Base-by-base conservation (phyloP, 35 echinoderm and acorn worm genomes). In the Heliocidaris erythrogramma region DNA sequence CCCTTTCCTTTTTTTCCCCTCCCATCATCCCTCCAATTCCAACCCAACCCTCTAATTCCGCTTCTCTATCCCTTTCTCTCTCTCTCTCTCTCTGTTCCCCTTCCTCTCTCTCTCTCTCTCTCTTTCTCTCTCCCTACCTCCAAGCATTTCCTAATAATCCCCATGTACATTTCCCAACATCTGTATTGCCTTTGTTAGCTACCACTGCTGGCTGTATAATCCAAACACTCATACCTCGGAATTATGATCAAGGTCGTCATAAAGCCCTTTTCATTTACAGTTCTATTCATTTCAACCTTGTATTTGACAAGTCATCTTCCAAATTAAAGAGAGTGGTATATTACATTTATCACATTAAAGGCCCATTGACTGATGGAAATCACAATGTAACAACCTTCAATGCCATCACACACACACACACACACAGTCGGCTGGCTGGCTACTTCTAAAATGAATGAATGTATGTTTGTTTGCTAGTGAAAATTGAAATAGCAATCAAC, bases 151-250 rank as follows among this genome's bases (percentile, higher is more conserved):
- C 65, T 78, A 78, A 78, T 78, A 78, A 78, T 78, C 18, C 18
- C 65, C 27, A 78, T 24, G 27, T 78, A 78, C n/a, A 78, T 78
- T 78, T 78, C 65, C 18, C 21, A 69, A 78, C 65, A 78, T 78
- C 65, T 78, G 65, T 78, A 78, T n/a, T 21, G 65, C 65, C 65
- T 78, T 78, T 78, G 65, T 78, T 18, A 78, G 21, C 65, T 7
- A 18, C 65, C 65, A 78, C 18, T 27, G 65, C 27, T 78, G 27
- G 65, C 65, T 78, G 65, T 78, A 2, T 18, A n/a, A 78, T 27
- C 65, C 65, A 78, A 78, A 78, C 65, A 78, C 65, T 78, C 65
- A 78, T 78, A 78, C 65, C 27, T 78, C 65, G 65, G 65, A 78
- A 78, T 78, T 24, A 78, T 78, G 65, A 78, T 78, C 65, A 78